Percentiles rank a stretch among this genome's conserved stretches.
phyloP scores from a whole-genome alignment of 2,797 vertebrate genomes.

The Sandelia bainsii region DNA sequence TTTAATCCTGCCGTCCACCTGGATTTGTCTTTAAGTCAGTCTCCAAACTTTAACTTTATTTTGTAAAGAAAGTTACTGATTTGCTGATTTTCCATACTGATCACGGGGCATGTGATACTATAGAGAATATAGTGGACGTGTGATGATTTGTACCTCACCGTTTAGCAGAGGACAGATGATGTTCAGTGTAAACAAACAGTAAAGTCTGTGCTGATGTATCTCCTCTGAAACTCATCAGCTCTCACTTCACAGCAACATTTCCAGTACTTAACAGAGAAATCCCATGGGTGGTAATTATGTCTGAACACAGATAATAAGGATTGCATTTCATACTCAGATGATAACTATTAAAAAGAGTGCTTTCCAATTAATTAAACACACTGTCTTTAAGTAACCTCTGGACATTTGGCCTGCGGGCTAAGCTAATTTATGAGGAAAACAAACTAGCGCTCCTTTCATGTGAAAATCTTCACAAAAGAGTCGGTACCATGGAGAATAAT shows the following conservation, averaged over 20 bases:
- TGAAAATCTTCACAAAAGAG: conserved; percentile 63
- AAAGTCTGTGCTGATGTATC: no score
- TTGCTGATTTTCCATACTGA: no score
- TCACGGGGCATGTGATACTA: no score
- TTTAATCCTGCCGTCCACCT: no score
- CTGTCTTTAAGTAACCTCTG: conserved; percentile 90
- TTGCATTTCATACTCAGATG: conserved; percentile 85
- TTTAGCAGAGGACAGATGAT: no score
- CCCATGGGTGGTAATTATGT: conserved; percentile 94
- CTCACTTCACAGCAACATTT: conserved; percentile 34
- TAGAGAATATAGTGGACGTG: no score
- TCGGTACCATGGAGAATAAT: conserved; percentile 46
- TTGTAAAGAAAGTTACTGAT: no score
- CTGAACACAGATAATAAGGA: conserved; percentile 90
- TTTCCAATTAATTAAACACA: conserved; percentile 98
- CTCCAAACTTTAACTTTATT: no score
- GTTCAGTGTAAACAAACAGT: no score
- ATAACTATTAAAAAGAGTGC: conserved; percentile 88
- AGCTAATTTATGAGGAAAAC: conserved; percentile 88
- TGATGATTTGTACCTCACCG: no score
- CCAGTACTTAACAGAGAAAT: conserved; percentile 90
- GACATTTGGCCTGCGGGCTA: conserved; percentile 90
- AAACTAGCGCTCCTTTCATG: conserved; percentile 67
- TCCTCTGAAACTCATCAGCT: no score
- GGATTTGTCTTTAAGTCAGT: no score